Base-by-base conservation (phyloP, 2,888 invertebrate genomes). In the Spodoptera picta region DNA sequence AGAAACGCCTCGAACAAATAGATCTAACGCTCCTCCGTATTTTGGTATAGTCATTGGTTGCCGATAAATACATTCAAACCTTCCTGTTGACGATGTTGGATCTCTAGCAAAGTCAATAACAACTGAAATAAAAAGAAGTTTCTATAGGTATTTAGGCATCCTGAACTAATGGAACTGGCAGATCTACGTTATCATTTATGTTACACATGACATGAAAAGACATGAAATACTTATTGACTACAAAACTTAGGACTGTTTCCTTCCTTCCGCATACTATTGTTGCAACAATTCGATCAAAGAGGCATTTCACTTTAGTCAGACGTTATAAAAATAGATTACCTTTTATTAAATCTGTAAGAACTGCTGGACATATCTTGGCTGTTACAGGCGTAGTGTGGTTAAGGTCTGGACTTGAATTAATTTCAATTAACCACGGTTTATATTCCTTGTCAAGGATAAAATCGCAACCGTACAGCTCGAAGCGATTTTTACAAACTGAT, bases 381-480 rank as follows among this genome's bases (percentile, higher is more conserved):
- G 98, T 99, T 11, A 98, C 96, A 61, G 96, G 96, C 0, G 98
- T 98, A 31, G 98, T 98, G 24, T 96, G 95, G 67, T 96, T 95
- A 90, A 99, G 96, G 89, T 98, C 97, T 0, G 98, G 98, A 83
- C 97, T 97, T 2, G 98, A 97, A 93, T 99, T 99, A 74, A 99
- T 98, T 94, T 99, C 99, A 80, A 99, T 97, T 67, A 99, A 92
- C 97, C 98, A 98, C 0, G 98, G 98, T 69, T 96, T 95, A 79
- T 96, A 97, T 81, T 98, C 96, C 82, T 98, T 97, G 62, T 97
- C 97, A 44, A 99, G 88, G 95, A 99, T 97, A 87, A 99, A 99
- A 91, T 99, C 99, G 57, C 98, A 98, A 6, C 98, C 99, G 85
- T 98, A 98, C 44, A 98, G 87, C 88, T 99, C 98, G 90, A 98